These are phyloP conservation scores for Lamproptera curius DNA, from an alignment of 2,888 invertebrate genomes.

Conservation along the genomic window DNA sequence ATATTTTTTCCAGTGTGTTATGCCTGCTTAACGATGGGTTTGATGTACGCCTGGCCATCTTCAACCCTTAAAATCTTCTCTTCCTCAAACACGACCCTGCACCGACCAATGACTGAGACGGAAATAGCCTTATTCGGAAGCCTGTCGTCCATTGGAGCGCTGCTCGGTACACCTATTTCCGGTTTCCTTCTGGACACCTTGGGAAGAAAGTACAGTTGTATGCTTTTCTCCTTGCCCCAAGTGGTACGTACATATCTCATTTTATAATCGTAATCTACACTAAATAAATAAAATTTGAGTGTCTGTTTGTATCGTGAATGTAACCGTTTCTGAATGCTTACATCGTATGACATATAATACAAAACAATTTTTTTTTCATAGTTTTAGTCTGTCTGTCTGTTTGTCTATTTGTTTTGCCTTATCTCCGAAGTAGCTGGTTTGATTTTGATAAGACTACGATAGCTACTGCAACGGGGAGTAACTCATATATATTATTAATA, in stretches of 20 bases:
- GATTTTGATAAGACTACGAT: no score
- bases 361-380: no score
- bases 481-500: no score
- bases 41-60: conserved; percentile 34
- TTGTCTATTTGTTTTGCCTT: no score
- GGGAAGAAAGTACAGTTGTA: conserved; percentile 31
- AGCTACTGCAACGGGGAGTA: no score
- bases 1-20: conserved; percentile 28
- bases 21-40: conserved; percentile 25
- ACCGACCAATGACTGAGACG: conserved; percentile 30
- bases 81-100: conserved; percentile 30
- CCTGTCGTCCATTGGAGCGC: conserved; percentile 29
- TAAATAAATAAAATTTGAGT: no score
- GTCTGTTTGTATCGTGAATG: no score
- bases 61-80: conserved; percentile 30
- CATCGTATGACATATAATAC: no score
- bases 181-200: conserved; percentile 30
- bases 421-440: no score
- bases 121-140: conserved; percentile 32
- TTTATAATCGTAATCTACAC: background rate
- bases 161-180: conserved; percentile 28
- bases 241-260: conserved; percentile 20
- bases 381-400: no score
- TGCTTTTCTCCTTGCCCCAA: conserved; percentile 26
- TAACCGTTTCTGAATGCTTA: background rate